Conservation (phyloP, 2,113 vertebrate species). For the Podiceps cristatus region DNA sequence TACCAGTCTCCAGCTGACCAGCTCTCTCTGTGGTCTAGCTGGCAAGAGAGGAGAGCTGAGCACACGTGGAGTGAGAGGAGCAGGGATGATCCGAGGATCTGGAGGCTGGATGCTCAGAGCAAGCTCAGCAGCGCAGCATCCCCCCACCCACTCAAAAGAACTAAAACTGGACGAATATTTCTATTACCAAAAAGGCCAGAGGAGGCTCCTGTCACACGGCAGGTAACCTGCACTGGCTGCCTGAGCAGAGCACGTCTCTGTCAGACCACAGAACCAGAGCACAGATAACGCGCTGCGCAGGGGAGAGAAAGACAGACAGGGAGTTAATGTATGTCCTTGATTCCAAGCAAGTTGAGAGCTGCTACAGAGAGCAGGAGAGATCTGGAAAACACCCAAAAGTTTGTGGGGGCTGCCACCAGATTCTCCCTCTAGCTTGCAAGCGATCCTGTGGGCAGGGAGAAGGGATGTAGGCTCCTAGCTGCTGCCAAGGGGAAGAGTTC, state of each 20-base stretch:
- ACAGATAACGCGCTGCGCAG: not conserved
- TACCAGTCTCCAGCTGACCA: not conserved
- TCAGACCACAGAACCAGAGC: not conserved
- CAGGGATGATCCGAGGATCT: not conserved
- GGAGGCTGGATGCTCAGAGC: fast-evolving
- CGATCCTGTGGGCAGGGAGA: not conserved
- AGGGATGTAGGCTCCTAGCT: not conserved
- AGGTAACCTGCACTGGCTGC: not conserved
- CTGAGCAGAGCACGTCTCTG: not conserved
- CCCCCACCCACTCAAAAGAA: not conserved
- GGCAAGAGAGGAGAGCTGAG: not conserved
- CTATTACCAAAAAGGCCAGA: not conserved
- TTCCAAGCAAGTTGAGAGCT: not conserved
- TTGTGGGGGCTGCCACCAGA: constrained; percentile 33
- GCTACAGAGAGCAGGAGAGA: constrained; percentile 8
- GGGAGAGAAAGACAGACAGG: not conserved
- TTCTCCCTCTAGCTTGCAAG: not conserved
- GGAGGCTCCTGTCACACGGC: not conserved
- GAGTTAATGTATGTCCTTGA: not conserved
- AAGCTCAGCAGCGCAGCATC: not conserved
- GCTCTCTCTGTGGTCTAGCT: not conserved
- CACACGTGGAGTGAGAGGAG: fast-evolving
- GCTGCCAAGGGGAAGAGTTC: not conserved
- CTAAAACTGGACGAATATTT: not conserved
- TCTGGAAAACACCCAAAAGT: constrained; percentile 3